Percentiles rank a stretch among this genome's conserved stretches.
phyloP scores from a whole-genome alignment of 2,888 invertebrate genomes.

The Mesorhabditis sp. region DNA sequence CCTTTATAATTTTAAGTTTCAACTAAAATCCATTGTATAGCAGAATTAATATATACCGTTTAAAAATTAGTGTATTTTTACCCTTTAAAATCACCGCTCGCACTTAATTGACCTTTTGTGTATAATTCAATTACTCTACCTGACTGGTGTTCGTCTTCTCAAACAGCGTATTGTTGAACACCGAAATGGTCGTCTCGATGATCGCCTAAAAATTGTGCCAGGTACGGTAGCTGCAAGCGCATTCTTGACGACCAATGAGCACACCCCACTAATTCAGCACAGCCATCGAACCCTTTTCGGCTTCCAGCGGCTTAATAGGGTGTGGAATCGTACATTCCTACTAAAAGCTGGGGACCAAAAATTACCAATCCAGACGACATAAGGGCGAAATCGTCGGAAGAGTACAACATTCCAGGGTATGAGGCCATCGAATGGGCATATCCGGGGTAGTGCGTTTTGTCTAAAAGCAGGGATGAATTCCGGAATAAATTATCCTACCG shows the following conservation, averaged over 20 bases:
- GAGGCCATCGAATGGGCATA: conserved; percentile 52
- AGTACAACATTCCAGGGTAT: conserved; percentile 58
- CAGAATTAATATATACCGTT: too few species aligned
- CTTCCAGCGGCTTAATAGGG: not conserved
- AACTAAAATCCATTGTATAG: too few species aligned
- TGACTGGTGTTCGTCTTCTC: conserved; percentile 69
- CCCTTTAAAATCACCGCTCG: too few species aligned
- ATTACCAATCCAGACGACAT: conserved; percentile 46
- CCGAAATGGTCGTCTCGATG: conserved; percentile 76
- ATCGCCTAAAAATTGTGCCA: conserved; percentile 62
- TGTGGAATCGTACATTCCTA: not conserved
- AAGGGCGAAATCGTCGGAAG: conserved; percentile 59
- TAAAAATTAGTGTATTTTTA: too few species aligned
- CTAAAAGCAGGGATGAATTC: too few species aligned
- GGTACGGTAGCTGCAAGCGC: not conserved
- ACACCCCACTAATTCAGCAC: not conserved
- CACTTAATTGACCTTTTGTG: too few species aligned
- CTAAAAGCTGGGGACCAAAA: not conserved
- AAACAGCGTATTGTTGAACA: conserved; percentile 73
- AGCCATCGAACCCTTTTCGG: not conserved
- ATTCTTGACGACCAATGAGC: not conserved
- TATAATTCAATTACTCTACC: conserved; percentile 8
- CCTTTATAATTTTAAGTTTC: too few species aligned
- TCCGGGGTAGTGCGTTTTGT: conserved; percentile 50
- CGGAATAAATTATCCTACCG: conserved; percentile 28